phyloP scores from a whole-genome alignment of 2,113 vertebrate genomes.

The Neolamprologus brichardi region DNA sequence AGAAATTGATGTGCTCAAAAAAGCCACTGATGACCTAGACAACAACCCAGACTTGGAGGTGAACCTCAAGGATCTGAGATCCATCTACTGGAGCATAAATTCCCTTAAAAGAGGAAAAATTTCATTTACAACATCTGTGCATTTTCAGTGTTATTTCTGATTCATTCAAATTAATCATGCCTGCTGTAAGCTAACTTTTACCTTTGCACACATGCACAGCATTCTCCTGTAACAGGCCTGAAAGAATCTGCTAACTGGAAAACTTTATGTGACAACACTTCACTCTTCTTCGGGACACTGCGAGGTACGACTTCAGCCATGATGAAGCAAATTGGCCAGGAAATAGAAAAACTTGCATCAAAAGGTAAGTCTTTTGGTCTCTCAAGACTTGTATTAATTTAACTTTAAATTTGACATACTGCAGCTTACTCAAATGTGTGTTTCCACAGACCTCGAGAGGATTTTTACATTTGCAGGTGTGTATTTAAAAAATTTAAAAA shows the following conservation, averaged over 20 bases:
- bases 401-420: accelerated
- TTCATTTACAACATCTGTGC: neutral
- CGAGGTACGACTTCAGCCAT: neutral
- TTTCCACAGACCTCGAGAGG: constrained; percentile 32
- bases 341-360: constrained; percentile 34
- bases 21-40: neutral
- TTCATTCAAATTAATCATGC: accelerated
- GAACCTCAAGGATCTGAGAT: neutral
- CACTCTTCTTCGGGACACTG: constrained; percentile 26
- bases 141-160: neutral
- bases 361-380: constrained; percentile 23
- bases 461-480: constrained; percentile 19
- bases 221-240: neutral
- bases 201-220: neutral
- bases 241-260: neutral
- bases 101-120: neutral
- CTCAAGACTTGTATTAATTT: neutral
- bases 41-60: constrained; percentile 36
- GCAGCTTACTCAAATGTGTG: neutral
- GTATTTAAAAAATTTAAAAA: neutral
- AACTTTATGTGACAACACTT: neutral
- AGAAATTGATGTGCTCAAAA: constrained; percentile 27
- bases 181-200: neutral
- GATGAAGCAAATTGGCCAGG: constrained; percentile 24
- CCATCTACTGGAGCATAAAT: neutral